Base-by-base conservation (phyloP, 2,797 vertebrate genomes). In the Argyrosomus regius region DNA sequence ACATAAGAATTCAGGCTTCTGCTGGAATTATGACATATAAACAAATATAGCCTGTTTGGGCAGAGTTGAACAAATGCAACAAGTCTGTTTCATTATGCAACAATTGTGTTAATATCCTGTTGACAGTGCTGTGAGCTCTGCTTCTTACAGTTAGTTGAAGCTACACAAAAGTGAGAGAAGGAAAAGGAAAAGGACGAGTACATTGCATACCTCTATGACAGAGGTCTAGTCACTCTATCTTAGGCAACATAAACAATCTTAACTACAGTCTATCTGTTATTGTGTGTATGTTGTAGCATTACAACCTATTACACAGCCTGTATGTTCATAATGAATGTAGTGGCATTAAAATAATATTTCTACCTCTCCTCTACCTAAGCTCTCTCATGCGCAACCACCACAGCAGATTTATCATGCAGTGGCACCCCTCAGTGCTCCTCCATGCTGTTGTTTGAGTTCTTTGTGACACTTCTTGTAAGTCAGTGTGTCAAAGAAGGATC, bases 21-120 rank as follows among this genome's bases (percentile, higher is more conserved):
- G n/a, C 4, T 66, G 28, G 26, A n/a, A 60, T 39, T 14, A 50
- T 13, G 2, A 46, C 13, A 57, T 0, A 41, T 16, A 50, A 16
- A 39, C 10, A 59, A 61, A 60, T 2, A 50, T 63, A 35, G 4
- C 12, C 13, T 39, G 20, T 68, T 24, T 45, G 13, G 46, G 53
- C 0, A 24, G 0, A 13, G n/a, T 0, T 7, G 22, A 49, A 64
- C n/a, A 77, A 73, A 70, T 10, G 12, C 39, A 63, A 52, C 13
- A 60, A 12, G 39, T 43, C 50, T 53, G 39, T 46, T 65, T 68
- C 26, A 35, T 48, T 63, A 39, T 39, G 61, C 12, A 72, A 68
- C 54, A 17, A 16, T 46, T 41, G 35, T 49, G 53, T 3, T 22
- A 5, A 56, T 50, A 67, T 72, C 54, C 73, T 71, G 75, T 46